Base-by-base conservation (phyloP, 2,113 vertebrate species). In the Percopsis transmontana region DNA sequence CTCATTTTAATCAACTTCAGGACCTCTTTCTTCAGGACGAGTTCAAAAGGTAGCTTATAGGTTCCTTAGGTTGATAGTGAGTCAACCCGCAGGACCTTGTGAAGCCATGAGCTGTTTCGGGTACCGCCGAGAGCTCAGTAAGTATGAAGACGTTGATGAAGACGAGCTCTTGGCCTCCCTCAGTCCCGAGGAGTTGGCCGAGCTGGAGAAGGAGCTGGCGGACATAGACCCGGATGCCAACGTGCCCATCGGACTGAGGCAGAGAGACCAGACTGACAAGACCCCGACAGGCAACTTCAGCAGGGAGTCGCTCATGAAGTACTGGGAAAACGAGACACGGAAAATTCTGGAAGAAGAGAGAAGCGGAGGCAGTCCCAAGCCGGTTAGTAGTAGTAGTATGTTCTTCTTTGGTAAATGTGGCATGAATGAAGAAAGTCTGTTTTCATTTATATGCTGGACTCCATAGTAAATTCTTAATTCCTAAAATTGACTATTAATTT, bases 121-220 rank as follows among this genome's bases (percentile, higher is more conserved):
- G 64, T 99, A 99, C 70, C 91, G 97, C 66, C 92, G 95, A 85
- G 97, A 97, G 88, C 93, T 99, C 67, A 97, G 95, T 85, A 99
- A 98, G 89, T 99, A 99, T 45, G 97, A 98, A 84, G 96, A 97
- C 18, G 90, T 99, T 7, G 97, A 99, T n/a, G 97, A 99, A 85
- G 97, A 99, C 2, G 97, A 99, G 68, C 94, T 99, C 56, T 86
- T 99, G 0, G 96, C 97, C 62, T 97, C 96, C 15, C 93, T 99
- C 67, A 94, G 94, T 5, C 91, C 95, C 0, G 95, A 98, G 80
- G 97, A 99, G 91, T 88, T 99, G 74, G 94, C 95, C 61, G 96
- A 99, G 87, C 86, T 99, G 71, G 97, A 99, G 80, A 93, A 94
- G 73, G 97, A 99, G 82, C 71, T 99, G 42, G 92, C 89, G 7